phyloP scores from a whole-genome alignment of 64 coral and sea anemone species.

The Dendronephthya gigantea region DNA sequence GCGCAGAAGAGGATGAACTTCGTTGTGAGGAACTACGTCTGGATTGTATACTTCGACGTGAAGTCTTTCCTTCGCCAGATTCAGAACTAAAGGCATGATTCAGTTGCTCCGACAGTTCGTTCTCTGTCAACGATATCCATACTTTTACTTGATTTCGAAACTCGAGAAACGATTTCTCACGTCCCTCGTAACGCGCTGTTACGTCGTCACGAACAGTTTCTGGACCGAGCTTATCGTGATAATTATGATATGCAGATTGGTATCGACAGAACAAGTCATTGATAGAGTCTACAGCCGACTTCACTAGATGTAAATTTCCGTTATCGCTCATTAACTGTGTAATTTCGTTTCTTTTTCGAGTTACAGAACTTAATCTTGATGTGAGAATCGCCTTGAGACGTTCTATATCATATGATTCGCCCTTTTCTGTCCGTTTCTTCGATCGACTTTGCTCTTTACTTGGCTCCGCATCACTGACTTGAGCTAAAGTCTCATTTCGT shows the following conservation, averaged over 20 bases:
- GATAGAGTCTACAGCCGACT: not conserved
- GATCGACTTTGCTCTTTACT: too few relatives aligned
- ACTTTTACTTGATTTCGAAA: conserved; percentile 3
- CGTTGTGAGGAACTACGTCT: not conserved
- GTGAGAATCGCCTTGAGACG: not conserved
- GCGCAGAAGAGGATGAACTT: not conserved
- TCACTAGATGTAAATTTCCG: not conserved
- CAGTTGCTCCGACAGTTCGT: not conserved
- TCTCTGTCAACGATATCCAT: not conserved
- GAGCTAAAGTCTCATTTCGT: too few relatives aligned
- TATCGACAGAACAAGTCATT: not conserved
- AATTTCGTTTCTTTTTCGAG: not conserved
- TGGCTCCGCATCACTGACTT: too few relatives aligned
- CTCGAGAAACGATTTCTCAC: not conserved
- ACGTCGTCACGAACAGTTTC: not conserved
- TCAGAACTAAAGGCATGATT: not conserved
- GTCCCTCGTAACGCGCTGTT: not conserved
- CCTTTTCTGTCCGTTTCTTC: not conserved
- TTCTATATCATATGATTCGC: not conserved
- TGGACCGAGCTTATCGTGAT: not conserved
- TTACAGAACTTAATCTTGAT: not conserved
- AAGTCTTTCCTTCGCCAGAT: too few relatives aligned
- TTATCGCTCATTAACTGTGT: not conserved
- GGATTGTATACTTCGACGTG: not conserved
- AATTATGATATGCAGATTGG: not conserved